phyloP scores from a whole-genome alignment of 2,888 invertebrate species.

The Drosophila subquinaria region DNA sequence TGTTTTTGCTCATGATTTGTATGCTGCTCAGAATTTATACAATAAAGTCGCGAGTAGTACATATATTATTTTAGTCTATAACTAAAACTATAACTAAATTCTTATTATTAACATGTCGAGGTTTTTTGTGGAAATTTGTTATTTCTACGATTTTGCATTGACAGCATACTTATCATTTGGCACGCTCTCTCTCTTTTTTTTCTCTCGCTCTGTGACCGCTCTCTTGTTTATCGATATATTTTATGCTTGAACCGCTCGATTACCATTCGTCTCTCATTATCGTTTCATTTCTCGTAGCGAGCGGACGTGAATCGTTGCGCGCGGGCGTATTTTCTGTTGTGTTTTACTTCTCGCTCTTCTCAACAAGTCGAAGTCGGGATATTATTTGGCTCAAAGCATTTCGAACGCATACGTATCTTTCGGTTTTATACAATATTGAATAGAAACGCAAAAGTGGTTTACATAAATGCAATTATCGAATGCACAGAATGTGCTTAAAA shows the following conservation, averaged over 20 bases:
- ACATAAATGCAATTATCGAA: slow-evolving; percentile 18
- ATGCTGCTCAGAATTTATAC: not conserved
- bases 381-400: slow-evolving; percentile 32
- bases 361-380: slow-evolving; percentile 45
- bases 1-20: slow-evolving; percentile 7
- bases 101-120: not conserved
- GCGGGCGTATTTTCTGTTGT: slow-evolving; percentile 24
- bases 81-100: not conserved
- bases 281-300: slow-evolving; percentile 43
- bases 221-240: slow-evolving; percentile 31
- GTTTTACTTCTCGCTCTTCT: slow-evolving; percentile 39
- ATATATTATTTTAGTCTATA: not conserved
- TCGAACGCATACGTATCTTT: slow-evolving; percentile 14
- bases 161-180: slow-evolving; percentile 21
- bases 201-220: slow-evolving; percentile 15
- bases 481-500: slow-evolving; percentile 25
- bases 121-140: not conserved
- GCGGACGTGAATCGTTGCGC: slow-evolving; percentile 33
- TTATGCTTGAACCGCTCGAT: not conserved
- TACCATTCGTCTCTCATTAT: slow-evolving; percentile 32
- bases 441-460: slow-evolving; percentile 46
- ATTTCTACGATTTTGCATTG: not conserved
- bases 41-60: not conserved
- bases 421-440: slow-evolving; percentile 42
- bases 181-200: not conserved